Evolutionary conservation across 2,113 vertebrate species (phyloP), one percentile per base, ranked within the genome.

Genomic region (Saimiri boliviensis): DNA sequence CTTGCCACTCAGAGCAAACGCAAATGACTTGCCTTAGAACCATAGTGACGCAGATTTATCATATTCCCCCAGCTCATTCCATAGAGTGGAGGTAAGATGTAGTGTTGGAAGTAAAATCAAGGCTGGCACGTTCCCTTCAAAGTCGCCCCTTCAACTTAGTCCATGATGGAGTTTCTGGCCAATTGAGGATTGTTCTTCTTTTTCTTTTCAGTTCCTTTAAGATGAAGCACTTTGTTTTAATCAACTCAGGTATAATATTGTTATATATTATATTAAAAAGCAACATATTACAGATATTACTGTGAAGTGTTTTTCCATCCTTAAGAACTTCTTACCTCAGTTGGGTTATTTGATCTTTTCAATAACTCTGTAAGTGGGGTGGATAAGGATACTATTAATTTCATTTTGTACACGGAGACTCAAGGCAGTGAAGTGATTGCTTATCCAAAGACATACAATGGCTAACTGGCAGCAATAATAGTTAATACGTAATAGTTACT

Each of bases 261-360:
- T 68, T 87, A 73, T 88, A 86, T 91, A 77, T 88, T 58, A 63
- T 63, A 86, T 91, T 90, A 27, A 73, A 84, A 89, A 94, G 40
- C 40, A 74, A 91, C 47, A 73, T 47, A 52, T 80, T 91, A 35
- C 35, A 92, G 60, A 56, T 93, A 74, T 68, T 70, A 86, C 60
- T 68, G 6, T 88, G 82, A 88, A 73, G 82, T n/a, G 11, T 58
- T 96, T 93, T 91, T 85, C 40, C 8, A 77, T 81, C 42, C 49
- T 83, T 80, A 94, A 87, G 68, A 97, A 87, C 56, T 95, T 95
- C 89, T 88, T 60, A 86, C 32, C 52, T 79, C 70, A 93, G 0
- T 40, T 93, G 86, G 37, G 9, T 96, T 90, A 60, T 96, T 91
- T 82, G 58, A 93, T 95, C 52, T 97, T 96, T 97, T 92, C 94